These are phyloP conservation scores for Balaenoptera acutorostrata DNA, from an alignment of 2,113 vertebrate species.

Conservation along the genomic window DNA sequence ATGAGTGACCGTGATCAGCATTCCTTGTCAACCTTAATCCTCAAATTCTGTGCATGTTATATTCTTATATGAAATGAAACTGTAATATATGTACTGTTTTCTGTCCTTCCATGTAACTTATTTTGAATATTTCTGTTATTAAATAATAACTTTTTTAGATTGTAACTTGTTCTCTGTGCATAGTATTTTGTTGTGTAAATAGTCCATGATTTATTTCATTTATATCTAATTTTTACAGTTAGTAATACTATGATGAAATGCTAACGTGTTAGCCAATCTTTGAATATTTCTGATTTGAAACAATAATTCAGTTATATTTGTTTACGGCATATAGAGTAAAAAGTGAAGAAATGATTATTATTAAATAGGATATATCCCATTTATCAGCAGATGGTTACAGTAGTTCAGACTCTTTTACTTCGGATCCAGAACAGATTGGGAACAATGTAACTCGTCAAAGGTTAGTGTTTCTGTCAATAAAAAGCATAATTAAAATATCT, in stretches of 20 bases:
- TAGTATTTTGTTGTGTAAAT: slow-evolving; percentile 5
- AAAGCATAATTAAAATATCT: slow-evolving; percentile 14
- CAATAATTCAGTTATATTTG: neutral
- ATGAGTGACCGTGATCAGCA: neutral
- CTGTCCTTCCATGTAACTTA: neutral
- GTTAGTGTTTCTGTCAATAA: slow-evolving; percentile 79
- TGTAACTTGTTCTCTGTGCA: neutral
- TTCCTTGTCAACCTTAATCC: neutral
- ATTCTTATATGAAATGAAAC: neutral
- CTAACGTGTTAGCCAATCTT: slow-evolving; percentile 6
- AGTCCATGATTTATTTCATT: slow-evolving; percentile 1
- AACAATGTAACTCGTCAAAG: slow-evolving; percentile 89
- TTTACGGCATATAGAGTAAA: slow-evolving; percentile 39
- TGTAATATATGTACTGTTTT: neutral
- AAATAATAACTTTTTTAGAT: neutral
- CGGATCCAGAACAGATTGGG: slow-evolving; percentile 94
- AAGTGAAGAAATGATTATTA: slow-evolving; percentile 40
- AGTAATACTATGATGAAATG: neutral
- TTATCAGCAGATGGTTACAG: slow-evolving; percentile 93
- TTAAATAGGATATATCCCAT: slow-evolving; percentile 62
- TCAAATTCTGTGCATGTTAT: neutral
- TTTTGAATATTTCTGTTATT: slow-evolving; percentile 11
- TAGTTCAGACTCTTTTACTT: slow-evolving; percentile 96
- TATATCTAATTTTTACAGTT: neutral
- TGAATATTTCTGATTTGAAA: slow-evolving; percentile 3